Percentiles rank a stretch among this genome's conserved stretches.
Evolutionary conservation across 2,113 vertebrate species (phyloP).

Genomic region (Amia ocellicauda): DNA sequence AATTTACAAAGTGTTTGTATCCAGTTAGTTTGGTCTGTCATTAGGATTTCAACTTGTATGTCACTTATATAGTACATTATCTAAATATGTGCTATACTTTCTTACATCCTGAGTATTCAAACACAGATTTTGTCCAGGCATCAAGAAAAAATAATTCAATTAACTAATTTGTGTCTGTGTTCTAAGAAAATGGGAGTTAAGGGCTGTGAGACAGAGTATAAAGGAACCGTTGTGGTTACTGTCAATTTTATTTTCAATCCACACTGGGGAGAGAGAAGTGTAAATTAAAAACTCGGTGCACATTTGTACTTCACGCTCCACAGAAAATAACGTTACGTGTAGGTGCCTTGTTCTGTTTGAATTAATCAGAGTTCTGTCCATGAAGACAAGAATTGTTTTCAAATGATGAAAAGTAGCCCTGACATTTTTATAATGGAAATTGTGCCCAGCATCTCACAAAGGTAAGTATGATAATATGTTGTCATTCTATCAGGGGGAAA

Average conservation of each 20-base stretch:
- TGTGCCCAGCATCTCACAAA: conserved; percentile 53
- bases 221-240: conserved; percentile 51
- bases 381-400: conserved; percentile 45
- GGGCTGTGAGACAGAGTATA: conserved; percentile 24
- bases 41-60: no score
- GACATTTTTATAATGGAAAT: conserved; percentile 64
- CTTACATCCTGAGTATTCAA: no score
- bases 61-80: no score
- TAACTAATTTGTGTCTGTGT: no score
- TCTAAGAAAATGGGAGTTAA: no score
- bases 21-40: no score
- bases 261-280: conserved; percentile 59
- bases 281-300: conserved; percentile 70
- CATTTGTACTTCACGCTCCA: conserved; percentile 31
- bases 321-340: conserved; percentile 51
- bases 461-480: conserved; percentile 45
- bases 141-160: no score
- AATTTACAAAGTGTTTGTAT: no score
- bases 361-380: conserved; percentile 48
- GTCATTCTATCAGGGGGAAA: conserved; percentile 45
- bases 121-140: no score
- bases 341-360: conserved; percentile 62
- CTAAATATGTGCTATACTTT: no score
- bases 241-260: conserved; percentile 54
- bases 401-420: conserved; percentile 53